Evolutionary conservation across 2,888 invertebrate species (phyloP).

Genomic region (Cataglyphis altisquamis): DNA sequence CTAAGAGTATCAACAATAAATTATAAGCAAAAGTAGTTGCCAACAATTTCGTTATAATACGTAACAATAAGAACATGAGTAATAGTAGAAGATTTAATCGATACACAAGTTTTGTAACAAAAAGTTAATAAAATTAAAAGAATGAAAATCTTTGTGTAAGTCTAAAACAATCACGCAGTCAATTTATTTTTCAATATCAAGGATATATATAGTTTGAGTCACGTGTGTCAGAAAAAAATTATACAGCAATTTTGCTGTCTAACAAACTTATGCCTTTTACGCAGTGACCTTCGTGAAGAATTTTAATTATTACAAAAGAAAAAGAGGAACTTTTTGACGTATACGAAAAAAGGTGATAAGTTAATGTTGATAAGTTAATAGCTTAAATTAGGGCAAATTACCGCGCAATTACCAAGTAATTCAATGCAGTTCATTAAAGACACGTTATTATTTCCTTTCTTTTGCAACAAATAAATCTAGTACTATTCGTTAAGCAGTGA

Average conservation of each 20-base stretch:
- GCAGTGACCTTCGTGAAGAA: conserved; percentile 4
- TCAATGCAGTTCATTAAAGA: conserved; percentile 1
- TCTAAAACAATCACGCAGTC: conserved; percentile 39
- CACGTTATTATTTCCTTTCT: neutral
- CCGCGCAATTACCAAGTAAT: conserved; percentile 4
- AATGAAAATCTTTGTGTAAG: conserved; percentile 14
- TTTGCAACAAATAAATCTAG: neutral
- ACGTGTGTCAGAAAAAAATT: conserved; percentile 23
- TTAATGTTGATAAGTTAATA: conserved; percentile 37
- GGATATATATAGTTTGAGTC: neutral
- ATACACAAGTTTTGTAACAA: conserved; percentile 7
- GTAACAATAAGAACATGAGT: conserved; percentile 10
- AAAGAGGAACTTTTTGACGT: conserved; percentile 13
- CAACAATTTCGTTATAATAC: neutral
- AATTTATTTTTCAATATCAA: conserved; percentile 23
- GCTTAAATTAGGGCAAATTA: conserved; percentile 7
- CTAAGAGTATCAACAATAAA: neutral
- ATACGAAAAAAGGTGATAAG: conserved; percentile 9
- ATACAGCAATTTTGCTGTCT: conserved; percentile 32
- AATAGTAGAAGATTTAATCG: conserved; percentile 23
- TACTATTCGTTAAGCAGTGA: neutral
- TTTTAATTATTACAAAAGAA: conserved; percentile 10
- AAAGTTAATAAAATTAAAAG: conserved; percentile 23
- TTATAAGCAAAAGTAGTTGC: neutral
- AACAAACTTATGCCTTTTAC: conserved; percentile 27